Evolutionary conservation across 92 coral and sea anemone species (phyloP).

Genomic region (Pocillopora grandis): DNA sequence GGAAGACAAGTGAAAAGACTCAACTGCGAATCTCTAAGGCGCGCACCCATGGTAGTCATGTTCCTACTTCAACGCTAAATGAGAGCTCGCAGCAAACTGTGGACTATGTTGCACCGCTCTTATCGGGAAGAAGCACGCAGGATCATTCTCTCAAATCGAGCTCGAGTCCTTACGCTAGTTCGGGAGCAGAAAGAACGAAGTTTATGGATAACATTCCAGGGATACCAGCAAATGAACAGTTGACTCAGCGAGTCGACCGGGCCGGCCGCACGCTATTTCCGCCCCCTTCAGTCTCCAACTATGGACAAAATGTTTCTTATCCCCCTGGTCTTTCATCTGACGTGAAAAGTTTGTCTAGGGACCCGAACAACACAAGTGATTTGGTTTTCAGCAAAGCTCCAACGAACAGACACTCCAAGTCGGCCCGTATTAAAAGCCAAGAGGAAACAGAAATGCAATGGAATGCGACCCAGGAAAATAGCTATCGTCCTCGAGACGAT

Average conservation of each 20-base stretch:
- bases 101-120: slow-evolving; percentile 40
- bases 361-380: slow-evolving; percentile 60
- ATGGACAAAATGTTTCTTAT: slow-evolving; percentile 54
- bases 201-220: slow-evolving; percentile 79
- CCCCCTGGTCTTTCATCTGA: slow-evolving; percentile 47
- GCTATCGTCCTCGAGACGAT: slow-evolving; percentile 76
- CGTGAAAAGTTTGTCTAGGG: slow-evolving; percentile 67
- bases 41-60: slow-evolving; percentile 55
- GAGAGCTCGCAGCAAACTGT: slow-evolving; percentile 33
- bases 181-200: slow-evolving; percentile 69
- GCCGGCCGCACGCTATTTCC: slow-evolving; percentile 61
- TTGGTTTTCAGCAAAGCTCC: slow-evolving; percentile 67
- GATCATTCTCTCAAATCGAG: slow-evolving; percentile 30
- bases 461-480: slow-evolving; percentile 80
- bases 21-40: slow-evolving; percentile 66
- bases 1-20: slow-evolving; percentile 68
- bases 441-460: slow-evolving; percentile 86
- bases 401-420: slow-evolving; percentile 75
- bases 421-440: slow-evolving; percentile 85
- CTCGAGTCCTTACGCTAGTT: slow-evolving; percentile 40
- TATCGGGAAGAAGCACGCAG: slow-evolving; percentile 37
- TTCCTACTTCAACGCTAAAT: slow-evolving; percentile 44
- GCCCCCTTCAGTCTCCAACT: slow-evolving; percentile 56
- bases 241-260: slow-evolving; percentile 71
- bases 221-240: slow-evolving; percentile 90